These are phyloP conservation scores for Oscheius sp. DNA, from an alignment of 2,888 invertebrate species.

Conservation along the genomic window DNA sequence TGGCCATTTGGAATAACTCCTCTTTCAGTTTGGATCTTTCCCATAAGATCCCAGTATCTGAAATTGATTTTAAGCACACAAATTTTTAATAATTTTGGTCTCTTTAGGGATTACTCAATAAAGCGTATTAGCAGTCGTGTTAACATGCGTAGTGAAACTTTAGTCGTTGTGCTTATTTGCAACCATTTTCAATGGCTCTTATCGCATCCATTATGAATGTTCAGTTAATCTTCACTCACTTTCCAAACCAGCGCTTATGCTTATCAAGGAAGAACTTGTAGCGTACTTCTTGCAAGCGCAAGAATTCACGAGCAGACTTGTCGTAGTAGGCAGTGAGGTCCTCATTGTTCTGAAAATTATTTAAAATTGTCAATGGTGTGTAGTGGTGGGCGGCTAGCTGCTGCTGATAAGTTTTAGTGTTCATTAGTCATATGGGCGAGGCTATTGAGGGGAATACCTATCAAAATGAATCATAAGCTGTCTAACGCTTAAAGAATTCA, in stretches of 20 bases:
- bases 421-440: slow-evolving; percentile 12
- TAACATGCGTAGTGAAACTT: too few species aligned
- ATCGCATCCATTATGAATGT: too few species aligned
- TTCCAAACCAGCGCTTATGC: slow-evolving; percentile 47
- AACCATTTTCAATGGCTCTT: too few species aligned
- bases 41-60: slow-evolving; percentile 16
- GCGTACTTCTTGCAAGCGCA: slow-evolving; percentile 49
- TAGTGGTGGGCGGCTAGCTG: background rate
- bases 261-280: slow-evolving; percentile 57
- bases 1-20: slow-evolving; percentile 1
- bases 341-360: slow-evolving; percentile 31
- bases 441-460: background rate
- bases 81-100: too few species aligned
- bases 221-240: slow-evolving; percentile 26
- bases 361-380: too few species aligned
- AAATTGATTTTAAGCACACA: background rate
- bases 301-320: slow-evolving; percentile 39
- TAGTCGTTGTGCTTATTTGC: too few species aligned
- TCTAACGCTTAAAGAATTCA: background rate
- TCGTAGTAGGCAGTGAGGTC: slow-evolving; percentile 39
- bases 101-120: too few species aligned
- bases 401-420: background rate
- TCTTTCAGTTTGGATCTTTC: slow-evolving; percentile 4
- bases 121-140: too few species aligned
- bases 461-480: background rate